Conservation (phyloP, 2,113 vertebrate species). For the Progne subis region DNA sequence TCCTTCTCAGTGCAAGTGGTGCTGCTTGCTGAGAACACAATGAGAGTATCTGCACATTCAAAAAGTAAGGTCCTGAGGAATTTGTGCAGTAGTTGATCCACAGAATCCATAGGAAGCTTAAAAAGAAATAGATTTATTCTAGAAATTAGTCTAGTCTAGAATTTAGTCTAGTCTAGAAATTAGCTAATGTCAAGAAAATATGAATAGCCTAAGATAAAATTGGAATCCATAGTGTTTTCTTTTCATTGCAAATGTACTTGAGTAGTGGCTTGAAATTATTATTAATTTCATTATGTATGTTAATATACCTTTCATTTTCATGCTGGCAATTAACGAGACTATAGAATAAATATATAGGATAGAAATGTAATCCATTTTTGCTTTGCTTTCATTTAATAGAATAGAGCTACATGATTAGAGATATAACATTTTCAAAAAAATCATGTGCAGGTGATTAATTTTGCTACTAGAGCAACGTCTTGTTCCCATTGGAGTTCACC, state of each 20-base stretch:
- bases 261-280: neutral
- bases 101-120: neutral
- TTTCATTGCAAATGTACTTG: neutral
- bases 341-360: neutral
- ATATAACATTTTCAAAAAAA: neutral
- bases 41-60: neutral
- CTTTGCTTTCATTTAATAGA: neutral
- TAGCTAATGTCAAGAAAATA: neutral
- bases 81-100: neutral
- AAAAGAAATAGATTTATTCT: neutral
- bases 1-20: neutral
- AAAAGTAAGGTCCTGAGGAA: neutral
- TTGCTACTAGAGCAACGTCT: neutral
- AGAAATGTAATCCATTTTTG: neutral
- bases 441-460: neutral
- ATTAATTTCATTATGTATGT: neutral
- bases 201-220: neutral
- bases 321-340: neutral
- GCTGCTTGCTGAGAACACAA: no score
- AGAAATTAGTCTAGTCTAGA: no score
- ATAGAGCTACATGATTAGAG: neutral
- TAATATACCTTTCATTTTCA: neutral
- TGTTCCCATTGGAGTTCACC: neutral
- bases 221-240: neutral
- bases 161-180: no score